Conservation (phyloP, 2,888 invertebrate genomes). For the Octodonta nipae region DNA sequence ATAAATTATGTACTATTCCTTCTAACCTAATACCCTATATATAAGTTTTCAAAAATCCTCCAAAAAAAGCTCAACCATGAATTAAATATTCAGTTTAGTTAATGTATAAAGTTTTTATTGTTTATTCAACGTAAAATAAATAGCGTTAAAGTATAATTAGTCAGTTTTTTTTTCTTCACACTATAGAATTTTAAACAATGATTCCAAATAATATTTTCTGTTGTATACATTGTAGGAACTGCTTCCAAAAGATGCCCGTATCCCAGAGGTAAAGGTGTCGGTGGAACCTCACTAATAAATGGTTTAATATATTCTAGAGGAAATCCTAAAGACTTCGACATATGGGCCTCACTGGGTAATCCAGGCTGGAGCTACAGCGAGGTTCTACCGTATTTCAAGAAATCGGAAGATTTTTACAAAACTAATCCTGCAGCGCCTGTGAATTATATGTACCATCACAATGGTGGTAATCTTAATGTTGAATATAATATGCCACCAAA, state of each 20-base stretch:
- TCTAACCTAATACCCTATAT: too few relatives aligned
- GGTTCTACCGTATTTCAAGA: conserved; percentile 37
- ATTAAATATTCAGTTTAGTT: too few relatives aligned
- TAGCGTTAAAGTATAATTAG: too few relatives aligned
- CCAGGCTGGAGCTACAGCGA: conserved; percentile 42
- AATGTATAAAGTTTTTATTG: too few relatives aligned
- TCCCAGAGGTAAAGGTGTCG: conserved; percentile 39
- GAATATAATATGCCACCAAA: conserved; percentile 11
- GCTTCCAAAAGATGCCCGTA: conserved; percentile 22
- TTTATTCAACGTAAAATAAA: too few relatives aligned
- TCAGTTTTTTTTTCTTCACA: too few relatives aligned
- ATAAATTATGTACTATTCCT: too few relatives aligned
- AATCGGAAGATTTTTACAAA: conserved; percentile 16
- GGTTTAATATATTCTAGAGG: conserved; percentile 40
- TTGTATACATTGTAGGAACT: conserved; percentile 22
- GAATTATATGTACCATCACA: conserved; percentile 10
- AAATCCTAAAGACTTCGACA: conserved; percentile 34
- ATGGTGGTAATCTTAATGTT: conserved; percentile 11
- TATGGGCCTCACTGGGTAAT: conserved; percentile 31
- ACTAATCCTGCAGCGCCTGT: conserved; percentile 10
- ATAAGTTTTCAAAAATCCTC: too few relatives aligned
- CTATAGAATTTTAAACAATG: too few relatives aligned
- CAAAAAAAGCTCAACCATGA: too few relatives aligned
- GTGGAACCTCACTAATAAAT: conserved; percentile 38
- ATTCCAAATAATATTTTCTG: too few relatives aligned